Base-by-base conservation (phyloP, 2,888 invertebrate species). In the Koerneria pararmatus region DNA sequence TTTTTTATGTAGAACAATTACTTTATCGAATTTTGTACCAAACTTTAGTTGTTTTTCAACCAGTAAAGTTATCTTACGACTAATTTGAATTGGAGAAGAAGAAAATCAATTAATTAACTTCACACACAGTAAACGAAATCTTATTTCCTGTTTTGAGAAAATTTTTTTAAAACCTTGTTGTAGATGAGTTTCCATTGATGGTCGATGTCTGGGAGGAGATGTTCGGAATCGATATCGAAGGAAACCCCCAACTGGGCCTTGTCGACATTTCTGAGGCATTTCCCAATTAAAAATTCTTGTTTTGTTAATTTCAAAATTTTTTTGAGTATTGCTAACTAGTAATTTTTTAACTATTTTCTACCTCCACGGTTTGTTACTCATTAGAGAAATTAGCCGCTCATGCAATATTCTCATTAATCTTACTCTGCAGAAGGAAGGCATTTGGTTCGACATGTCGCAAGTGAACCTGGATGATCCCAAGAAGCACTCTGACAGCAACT, bases 151-250 rank as follows among this genome's bases (percentile, higher is more conserved):
- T n/a, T n/a, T n/a, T n/a, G n/a, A n/a, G n/a, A n/a, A n/a, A n/a
- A n/a, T n/a, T n/a, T n/a, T n/a, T n/a, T n/a, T n/a, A n/a, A n/a
- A n/a, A n/a, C n/a, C n/a, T n/a, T n/a, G n/a, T 27, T 71, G 41
- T 32, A 78, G 82, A 83, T 74, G 83, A 83, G 78, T 83, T 83
- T 73, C 83, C 83, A 57, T 71, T 83, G 60, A 83, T 83, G 83
- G 81, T 83, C 61, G 83, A 83, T 64, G 82, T 81, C 35, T 83
- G 83, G 83, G 83, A 83, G 69, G 80, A 80, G 68, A 83, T 83
- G 83, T 83, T 83, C 72, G 83, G 80, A 60, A 83, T 83, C 68
- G 83, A 83, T 65, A 83, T 83, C 68, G 83, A 83, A 68, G 83
- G 80, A 54, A 81, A 81, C 53, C 83, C 83, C 22, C 82, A 82